Conservation (phyloP, 2,888 invertebrate species). For the Stenodema calcarata region DNA sequence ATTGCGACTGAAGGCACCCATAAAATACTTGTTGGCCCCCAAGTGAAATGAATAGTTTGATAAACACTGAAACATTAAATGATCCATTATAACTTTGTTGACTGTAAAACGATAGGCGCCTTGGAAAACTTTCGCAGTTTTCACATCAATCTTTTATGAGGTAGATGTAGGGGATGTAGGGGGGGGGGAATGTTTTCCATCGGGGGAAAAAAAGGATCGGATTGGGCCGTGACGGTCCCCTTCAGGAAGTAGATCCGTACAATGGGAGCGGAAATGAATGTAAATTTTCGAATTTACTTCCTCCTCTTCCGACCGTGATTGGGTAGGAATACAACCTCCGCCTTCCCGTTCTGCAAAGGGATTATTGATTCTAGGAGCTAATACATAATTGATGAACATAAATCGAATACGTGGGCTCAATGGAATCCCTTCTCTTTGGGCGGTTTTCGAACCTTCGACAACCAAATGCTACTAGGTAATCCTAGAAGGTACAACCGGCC, state of each 20-base stretch:
- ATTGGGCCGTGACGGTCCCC: background rate
- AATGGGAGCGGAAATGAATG: conserved; percentile 35
- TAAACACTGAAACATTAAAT: background rate
- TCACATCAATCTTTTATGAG: background rate
- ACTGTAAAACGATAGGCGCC: too few relatives aligned
- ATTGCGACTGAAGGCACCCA: too few relatives aligned
- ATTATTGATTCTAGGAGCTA: conserved; percentile 45
- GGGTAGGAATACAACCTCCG: conserved; percentile 14
- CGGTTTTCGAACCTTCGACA: background rate
- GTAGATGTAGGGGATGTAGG: background rate
- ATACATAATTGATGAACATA: conserved; percentile 46
- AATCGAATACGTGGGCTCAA: conserved; percentile 40
- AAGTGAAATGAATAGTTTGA: background rate
- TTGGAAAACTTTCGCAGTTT: background rate
- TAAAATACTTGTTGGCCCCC: background rate
- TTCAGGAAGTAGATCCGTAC: conserved; percentile 13
- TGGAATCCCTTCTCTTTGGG: background rate
- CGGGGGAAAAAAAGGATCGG: background rate
- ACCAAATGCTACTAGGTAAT: background rate
- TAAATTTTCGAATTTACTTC: conserved; percentile 37
- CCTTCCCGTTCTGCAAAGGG: background rate
- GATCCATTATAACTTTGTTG: background rate
- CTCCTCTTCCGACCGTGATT: conserved; percentile 26
- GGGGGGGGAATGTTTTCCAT: too few relatives aligned
- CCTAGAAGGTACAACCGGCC: background rate